These are phyloP conservation scores for Semicossyphus pulcher DNA, from an alignment of 2,113 vertebrate genomes.

Conservation along the genomic window DNA sequence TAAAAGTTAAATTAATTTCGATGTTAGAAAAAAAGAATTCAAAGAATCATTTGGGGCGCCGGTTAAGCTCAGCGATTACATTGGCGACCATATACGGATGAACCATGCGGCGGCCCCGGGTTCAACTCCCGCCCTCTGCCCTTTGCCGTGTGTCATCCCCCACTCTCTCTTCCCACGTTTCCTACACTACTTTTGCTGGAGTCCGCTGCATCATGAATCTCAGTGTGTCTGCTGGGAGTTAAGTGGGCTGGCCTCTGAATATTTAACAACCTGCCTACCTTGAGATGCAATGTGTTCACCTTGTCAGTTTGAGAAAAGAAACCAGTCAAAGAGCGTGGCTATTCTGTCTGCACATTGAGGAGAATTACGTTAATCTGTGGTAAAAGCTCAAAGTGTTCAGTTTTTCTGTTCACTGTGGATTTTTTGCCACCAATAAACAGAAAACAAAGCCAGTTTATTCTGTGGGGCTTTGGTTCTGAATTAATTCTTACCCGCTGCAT, in stretches of 20 bases:
- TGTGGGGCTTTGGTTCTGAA: background rate
- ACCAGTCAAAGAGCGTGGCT: conserved; percentile 12
- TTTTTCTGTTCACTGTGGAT: background rate
- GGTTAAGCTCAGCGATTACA: too few relatives aligned
- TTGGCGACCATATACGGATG: too few relatives aligned
- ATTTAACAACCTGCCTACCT: conserved; percentile 25
- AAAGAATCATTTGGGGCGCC: too few relatives aligned
- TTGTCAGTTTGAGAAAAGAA: conserved; percentile 22
- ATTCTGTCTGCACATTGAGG: background rate
- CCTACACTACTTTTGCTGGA: background rate
- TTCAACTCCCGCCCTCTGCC: too few relatives aligned
- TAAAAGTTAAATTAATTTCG: too few relatives aligned
- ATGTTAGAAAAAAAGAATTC: too few relatives aligned
- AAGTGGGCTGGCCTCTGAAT: conserved; percentile 23
- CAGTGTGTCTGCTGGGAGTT: conserved; percentile 18
- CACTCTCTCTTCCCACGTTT: too few relatives aligned
- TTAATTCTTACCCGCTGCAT: background rate
- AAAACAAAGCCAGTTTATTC: background rate
- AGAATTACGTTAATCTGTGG: conserved; percentile 3
- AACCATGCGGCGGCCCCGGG: too few relatives aligned
- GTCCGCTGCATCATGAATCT: conserved; percentile 7
- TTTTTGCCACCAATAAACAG: background rate
- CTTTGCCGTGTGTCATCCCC: too few relatives aligned
- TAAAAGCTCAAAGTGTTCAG: background rate
- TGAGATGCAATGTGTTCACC: conserved; percentile 12